A percentile compares a stretch with the other conserved stretches of the same genome.
Conservation (phyloP, 2,888 invertebrate species). For the Prosapia bicincta region DNA sequence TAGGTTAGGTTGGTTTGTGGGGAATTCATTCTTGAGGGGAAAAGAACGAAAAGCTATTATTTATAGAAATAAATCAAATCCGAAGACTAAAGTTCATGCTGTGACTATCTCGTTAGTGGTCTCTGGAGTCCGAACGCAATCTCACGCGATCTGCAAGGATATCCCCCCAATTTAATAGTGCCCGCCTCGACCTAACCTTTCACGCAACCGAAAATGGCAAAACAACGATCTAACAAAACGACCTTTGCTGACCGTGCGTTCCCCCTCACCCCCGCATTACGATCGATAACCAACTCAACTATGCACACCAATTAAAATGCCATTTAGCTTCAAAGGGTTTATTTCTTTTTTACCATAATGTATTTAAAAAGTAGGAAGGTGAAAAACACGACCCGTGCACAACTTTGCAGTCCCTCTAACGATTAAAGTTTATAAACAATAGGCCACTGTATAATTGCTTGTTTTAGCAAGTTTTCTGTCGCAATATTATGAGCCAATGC, state of each 20-base stretch:
- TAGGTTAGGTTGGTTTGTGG: too few relatives aligned
- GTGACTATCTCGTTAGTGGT: constrained; percentile 2
- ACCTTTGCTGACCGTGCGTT: neutral
- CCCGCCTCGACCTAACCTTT: neutral
- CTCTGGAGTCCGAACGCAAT: neutral
- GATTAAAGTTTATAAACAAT: too few relatives aligned
- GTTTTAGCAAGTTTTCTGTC: too few relatives aligned
- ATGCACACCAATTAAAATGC: neutral
- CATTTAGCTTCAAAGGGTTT: neutral
- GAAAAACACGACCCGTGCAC: too few relatives aligned
- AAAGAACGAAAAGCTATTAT: too few relatives aligned
- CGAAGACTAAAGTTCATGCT: neutral
- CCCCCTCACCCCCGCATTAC: neutral
- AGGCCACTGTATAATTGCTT: too few relatives aligned
- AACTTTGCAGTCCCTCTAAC: too few relatives aligned
- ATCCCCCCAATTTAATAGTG: neutral
- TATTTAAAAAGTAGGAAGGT: too few relatives aligned
- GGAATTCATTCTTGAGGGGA: too few relatives aligned
- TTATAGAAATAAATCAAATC: neutral
- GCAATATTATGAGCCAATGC: too few relatives aligned
- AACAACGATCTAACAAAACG: neutral
- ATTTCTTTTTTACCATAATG: too few relatives aligned
- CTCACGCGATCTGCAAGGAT: neutral
- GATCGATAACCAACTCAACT: neutral
- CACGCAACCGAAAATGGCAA: constrained; percentile 1